Conservation (phyloP, 1,140 invertebrate genomes). For the Armadillidium nasatum region DNA sequence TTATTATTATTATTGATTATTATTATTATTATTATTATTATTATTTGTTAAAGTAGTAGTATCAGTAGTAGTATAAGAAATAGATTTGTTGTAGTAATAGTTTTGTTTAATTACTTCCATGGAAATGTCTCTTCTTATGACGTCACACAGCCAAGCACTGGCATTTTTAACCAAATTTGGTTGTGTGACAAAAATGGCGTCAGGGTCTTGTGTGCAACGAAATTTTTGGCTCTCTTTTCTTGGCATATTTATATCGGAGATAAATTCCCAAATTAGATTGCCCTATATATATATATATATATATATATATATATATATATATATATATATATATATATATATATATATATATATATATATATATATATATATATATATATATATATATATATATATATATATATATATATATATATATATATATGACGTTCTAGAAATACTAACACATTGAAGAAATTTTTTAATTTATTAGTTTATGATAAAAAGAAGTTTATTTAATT, state of each 20-base stretch:
- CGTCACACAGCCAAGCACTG: background rate
- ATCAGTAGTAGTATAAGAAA: too few relatives aligned
- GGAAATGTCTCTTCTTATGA: background rate
- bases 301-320: conserved; percentile 26
- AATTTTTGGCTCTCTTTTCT: background rate
- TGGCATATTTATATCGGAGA: too few relatives aligned
- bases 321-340: conserved; percentile 24
- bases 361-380: conserved; percentile 21
- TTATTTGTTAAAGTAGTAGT: too few relatives aligned
- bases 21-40: too few relatives aligned
- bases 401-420: conserved; percentile 22
- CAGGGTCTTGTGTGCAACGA: too few relatives aligned
- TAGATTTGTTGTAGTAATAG: too few relatives aligned
- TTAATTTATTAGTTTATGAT: too few relatives aligned
- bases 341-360: conserved; percentile 20
- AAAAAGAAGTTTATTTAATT: too few relatives aligned
- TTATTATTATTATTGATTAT: too few relatives aligned
- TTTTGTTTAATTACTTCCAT: background rate
- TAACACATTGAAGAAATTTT: too few relatives aligned
- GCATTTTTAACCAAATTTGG: background rate
- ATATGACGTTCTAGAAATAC: too few relatives aligned
- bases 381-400: conserved; percentile 18
- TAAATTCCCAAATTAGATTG: too few relatives aligned
- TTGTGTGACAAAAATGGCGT: background rate
- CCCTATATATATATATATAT: background rate